Percentiles rank a stretch among this genome's conserved stretches.
phyloP scores from a whole-genome alignment of 2,888 invertebrate genomes.

The Spisula solida region DNA sequence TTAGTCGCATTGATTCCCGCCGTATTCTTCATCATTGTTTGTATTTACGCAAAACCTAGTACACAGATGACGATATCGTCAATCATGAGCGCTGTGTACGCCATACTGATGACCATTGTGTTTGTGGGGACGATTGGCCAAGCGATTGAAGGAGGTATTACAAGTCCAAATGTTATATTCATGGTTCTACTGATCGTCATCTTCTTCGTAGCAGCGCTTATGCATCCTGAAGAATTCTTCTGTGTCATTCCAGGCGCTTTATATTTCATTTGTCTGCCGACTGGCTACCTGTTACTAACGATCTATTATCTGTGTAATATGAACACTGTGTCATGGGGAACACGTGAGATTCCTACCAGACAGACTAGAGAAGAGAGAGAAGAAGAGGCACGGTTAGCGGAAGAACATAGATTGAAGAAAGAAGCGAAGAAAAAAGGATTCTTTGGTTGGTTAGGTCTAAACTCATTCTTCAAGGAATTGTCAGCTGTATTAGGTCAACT shows the following conservation, averaged over 20 bases:
- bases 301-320: slow-evolving; percentile 97
- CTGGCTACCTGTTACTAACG: slow-evolving; percentile 97
- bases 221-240: slow-evolving; percentile 95
- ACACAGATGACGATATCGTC: slow-evolving; percentile 91
- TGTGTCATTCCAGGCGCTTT: slow-evolving; percentile 91
- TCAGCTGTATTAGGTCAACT: slow-evolving; percentile 75
- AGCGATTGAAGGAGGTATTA: slow-evolving; percentile 96
- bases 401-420: slow-evolving; percentile 89
- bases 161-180: slow-evolving; percentile 82
- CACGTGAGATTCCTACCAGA: slow-evolving; percentile 91
- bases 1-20: slow-evolving; percentile 97
- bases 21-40: slow-evolving; percentile 95
- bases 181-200: slow-evolving; percentile 91
- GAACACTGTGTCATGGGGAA: slow-evolving; percentile 98
- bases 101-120: slow-evolving; percentile 99
- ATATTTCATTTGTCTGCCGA: slow-evolving; percentile 97
- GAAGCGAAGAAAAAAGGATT: slow-evolving; percentile 93
- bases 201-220: slow-evolving; percentile 98
- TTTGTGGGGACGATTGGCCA: slow-evolving; percentile 99
- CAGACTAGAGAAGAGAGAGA: slow-evolving; percentile 89
- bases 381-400: slow-evolving; percentile 92
- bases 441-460: slow-evolving; percentile 82
- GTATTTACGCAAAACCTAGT: slow-evolving; percentile 96
- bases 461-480: slow-evolving; percentile 76
- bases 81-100: slow-evolving; percentile 93